Evolutionary conservation across 2,888 invertebrate genomes (phyloP).

Genomic region (Prostheceraeus crozeri): DNA sequence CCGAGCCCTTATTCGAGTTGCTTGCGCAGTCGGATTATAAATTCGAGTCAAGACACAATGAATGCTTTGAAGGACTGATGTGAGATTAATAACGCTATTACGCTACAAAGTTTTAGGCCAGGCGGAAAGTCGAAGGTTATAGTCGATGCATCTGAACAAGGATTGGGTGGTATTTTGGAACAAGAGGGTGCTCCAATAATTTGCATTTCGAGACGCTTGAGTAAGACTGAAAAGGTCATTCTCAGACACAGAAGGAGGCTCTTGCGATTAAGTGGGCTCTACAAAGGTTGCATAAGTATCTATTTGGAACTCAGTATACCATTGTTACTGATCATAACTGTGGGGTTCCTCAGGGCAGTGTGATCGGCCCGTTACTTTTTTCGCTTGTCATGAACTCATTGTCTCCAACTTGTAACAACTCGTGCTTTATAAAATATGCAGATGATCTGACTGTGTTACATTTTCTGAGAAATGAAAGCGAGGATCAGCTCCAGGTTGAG

Average conservation of each 20-base stretch:
- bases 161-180: constrained; percentile 2
- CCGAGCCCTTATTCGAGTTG: not conserved
- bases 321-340: not conserved
- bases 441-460: too few relatives aligned
- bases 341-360: too few relatives aligned
- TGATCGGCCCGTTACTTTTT: too few relatives aligned
- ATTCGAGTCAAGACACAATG: not conserved
- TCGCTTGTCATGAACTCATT: too few relatives aligned
- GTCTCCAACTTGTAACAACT: too few relatives aligned
- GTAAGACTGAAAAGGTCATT: not conserved
- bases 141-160: constrained; percentile 6
- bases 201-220: not conserved
- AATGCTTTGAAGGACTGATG: not conserved
- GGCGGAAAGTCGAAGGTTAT: not conserved
- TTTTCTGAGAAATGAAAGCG: too few relatives aligned
- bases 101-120: not conserved
- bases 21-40: not conserved
- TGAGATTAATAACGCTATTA: not conserved
- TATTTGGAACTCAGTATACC: not conserved
- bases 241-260: constrained; percentile 11
- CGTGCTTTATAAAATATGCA: too few relatives aligned
- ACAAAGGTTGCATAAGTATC: not conserved
- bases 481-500: too few relatives aligned
- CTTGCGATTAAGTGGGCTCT: not conserved
- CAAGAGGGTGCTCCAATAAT: not conserved